Percentiles rank a stretch among this genome's conserved stretches.
Evolutionary conservation across 2,797 vertebrate species (phyloP).

Genomic region (Lycodopsis pacificus): DNA sequence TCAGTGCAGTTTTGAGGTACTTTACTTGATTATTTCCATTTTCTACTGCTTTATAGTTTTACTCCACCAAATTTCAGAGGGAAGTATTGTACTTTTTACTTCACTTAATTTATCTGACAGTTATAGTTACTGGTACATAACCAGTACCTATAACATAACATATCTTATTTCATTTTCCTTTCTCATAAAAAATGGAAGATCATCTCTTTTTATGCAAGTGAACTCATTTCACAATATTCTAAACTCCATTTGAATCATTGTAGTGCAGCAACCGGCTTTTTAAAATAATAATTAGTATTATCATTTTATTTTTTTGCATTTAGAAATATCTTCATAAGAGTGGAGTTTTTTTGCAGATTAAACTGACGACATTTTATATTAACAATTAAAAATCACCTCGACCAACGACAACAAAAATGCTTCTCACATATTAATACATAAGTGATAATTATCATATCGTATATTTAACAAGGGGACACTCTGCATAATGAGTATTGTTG

Average conservation of each 20-base stretch:
- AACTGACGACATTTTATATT: neutral
- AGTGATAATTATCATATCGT: neutral
- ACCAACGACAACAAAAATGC: neutral
- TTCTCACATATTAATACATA: neutral
- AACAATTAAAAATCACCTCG: neutral
- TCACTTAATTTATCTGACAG: neutral
- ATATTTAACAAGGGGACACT: too few species aligned
- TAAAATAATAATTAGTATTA: neutral
- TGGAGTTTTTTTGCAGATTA: neutral
- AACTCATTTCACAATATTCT: accelerated
- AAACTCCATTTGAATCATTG: neutral
- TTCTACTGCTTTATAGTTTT: neutral
- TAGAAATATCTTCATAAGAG: neutral
- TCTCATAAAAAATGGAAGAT: neutral
- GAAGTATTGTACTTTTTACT: neutral
- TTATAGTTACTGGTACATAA: neutral
- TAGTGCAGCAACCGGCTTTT: neutral
- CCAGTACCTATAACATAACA: neutral
- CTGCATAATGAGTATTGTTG: neutral
- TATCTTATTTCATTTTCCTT: neutral
- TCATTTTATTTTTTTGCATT: neutral
- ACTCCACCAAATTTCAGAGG: neutral
- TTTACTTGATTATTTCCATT: neutral
- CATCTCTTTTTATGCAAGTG: neutral
- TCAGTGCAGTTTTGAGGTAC: neutral